phyloP scores from a whole-genome alignment of 2,797 vertebrate species.

The Danionella dracula region DNA sequence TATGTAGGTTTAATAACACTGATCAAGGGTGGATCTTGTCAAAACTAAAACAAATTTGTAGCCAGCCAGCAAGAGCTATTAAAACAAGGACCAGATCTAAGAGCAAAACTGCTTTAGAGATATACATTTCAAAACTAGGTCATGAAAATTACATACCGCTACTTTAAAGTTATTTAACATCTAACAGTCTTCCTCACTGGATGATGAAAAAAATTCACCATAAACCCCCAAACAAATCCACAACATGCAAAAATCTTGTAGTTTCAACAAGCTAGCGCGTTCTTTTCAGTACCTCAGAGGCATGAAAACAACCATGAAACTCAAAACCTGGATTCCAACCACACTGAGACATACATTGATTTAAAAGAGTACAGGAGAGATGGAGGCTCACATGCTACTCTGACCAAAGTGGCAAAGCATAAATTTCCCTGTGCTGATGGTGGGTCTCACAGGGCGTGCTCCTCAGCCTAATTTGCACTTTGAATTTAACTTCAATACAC shows the following conservation, averaged over 20 bases:
- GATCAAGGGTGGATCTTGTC: too few relatives aligned
- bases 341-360: not conserved
- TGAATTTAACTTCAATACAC: constrained; percentile 14
- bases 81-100: too few relatives aligned
- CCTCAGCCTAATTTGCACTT: constrained; percentile 26
- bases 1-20: too few relatives aligned
- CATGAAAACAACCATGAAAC: constrained; percentile 11
- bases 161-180: too few relatives aligned
- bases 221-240: too few relatives aligned
- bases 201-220: too few relatives aligned
- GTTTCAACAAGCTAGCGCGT: not conserved
- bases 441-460: constrained; percentile 16
- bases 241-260: constrained; percentile 1
- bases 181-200: too few relatives aligned
- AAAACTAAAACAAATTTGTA: too few relatives aligned
- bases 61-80: too few relatives aligned
- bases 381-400: not conserved
- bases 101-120: too few relatives aligned
- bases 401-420: constrained; percentile 18
- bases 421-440: constrained; percentile 9
- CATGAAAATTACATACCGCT: too few relatives aligned
- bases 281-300: constrained; percentile 7
- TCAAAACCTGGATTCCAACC: not conserved
- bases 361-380: not conserved
- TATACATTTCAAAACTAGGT: too few relatives aligned